A percentile compares a stretch with the other conserved stretches of the same genome.
Evolutionary conservation across 2,888 invertebrate genomes (phyloP).

Genomic region (Autographa pulchrina): DNA sequence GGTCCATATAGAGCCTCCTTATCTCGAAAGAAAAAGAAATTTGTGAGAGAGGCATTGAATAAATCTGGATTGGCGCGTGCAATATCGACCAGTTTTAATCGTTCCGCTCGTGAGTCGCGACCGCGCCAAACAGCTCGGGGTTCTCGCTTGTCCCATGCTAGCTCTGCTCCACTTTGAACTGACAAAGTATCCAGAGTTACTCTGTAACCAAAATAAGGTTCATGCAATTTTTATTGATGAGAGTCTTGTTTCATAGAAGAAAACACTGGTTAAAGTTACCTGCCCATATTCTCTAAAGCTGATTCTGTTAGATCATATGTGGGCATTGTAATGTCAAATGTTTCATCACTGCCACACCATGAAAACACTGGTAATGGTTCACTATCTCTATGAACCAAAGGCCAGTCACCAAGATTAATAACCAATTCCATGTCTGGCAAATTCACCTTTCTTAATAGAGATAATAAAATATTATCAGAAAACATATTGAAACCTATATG

Average conservation of each 20-base stretch:
- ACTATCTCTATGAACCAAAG: conserved; percentile 90
- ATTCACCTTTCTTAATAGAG: conserved; percentile 93
- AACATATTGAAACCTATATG: conserved; percentile 99
- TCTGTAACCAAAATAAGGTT: conserved; percentile 79
- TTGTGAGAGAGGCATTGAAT: conserved; percentile 97
- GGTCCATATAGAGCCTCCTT: conserved; percentile 96
- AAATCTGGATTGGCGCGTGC: conserved; percentile 92
- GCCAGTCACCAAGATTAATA: conserved; percentile 99
- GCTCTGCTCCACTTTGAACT: conserved; percentile 94
- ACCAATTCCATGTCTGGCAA: conserved; percentile 97
- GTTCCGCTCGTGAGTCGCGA: conserved; percentile 95
- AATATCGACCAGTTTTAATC: conserved; percentile 95
- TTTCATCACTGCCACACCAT: conserved; percentile 97
- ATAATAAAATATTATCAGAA: conserved; percentile 95
- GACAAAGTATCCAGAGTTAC: conserved; percentile 97
- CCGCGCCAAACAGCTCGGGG: conserved; percentile 97
- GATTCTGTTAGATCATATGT: conserved; percentile 98
- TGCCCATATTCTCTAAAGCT: conserved; percentile 97
- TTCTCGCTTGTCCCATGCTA: conserved; percentile 93
- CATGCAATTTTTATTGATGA: not conserved
- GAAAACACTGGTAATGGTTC: conserved; percentile 95
- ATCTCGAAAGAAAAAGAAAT: conserved; percentile 98
- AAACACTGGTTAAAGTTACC: conserved; percentile 86
- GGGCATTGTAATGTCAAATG: conserved; percentile 97
- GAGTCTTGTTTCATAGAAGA: not conserved